Base-by-base conservation (phyloP, 1,140 invertebrate species). In the Drosophila ogumai region DNA sequence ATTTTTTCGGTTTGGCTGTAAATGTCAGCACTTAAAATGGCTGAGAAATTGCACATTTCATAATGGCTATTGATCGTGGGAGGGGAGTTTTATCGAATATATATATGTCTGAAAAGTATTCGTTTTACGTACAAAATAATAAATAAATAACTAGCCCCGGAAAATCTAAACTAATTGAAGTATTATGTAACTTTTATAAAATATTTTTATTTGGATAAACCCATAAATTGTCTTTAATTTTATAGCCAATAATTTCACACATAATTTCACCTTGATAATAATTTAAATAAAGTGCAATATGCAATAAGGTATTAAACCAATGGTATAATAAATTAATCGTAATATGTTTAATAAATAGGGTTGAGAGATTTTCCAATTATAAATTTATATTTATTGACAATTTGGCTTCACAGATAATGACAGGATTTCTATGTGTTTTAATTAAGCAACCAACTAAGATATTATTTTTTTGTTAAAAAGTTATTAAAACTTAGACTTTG, bases 11-110 rank as follows among this genome's bases (percentile, higher is more conserved):
- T 56, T 13, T 15, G 22, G 47, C 31, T 52, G 34, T 19, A 58
- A 49, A 49, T 66, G 44, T 41, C 34, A 31, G 28, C 38, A 54
- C 47, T 65, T 65, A 36, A 36, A 46, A 41, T 46, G 49, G 19
- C 55, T 46, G 41, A 59, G 28, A 41, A 60, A 65, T 65, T 22
- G 46, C 46, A 52, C 34, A 61, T 38, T 32, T 52, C 31, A 54
- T 28, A 40, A 54, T 34, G 47, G 22, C 12, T 19, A 5, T 52
- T 54, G 22, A 15, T 15, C 3, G 12, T 10, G n/a, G 10, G 12
- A 52, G 22, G 15, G 32, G 12, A 50, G 6, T 10, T 49, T 28
- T 15, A 25, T n/a, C 1, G 15, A 28, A 28, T 9, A 15, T 47
- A 38, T 36, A 9, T 3, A 19, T 3, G 12, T 44, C 12, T 25